Conservation (phyloP, 1,140 invertebrate genomes). For the Lepidotrigona ventralis region DNA sequence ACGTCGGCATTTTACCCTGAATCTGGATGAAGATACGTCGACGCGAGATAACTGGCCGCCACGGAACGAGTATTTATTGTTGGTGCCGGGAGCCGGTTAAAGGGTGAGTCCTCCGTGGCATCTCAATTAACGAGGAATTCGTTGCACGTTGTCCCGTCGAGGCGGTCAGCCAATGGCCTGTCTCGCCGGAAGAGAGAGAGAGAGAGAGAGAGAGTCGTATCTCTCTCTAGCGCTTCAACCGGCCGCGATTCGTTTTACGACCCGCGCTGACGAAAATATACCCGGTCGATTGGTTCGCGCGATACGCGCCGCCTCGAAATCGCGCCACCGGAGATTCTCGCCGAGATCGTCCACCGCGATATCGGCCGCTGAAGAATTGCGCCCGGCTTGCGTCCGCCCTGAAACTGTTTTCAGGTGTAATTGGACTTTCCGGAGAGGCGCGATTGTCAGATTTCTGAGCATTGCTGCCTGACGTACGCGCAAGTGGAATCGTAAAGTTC, state of each 20-base stretch:
- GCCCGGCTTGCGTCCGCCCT: background rate
- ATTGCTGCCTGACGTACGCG: background rate
- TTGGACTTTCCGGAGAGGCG: background rate
- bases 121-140: constrained; percentile 45
- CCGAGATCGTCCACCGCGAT: background rate
- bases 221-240: background rate
- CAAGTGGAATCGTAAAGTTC: background rate
- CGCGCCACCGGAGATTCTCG: background rate
- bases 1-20: constrained; percentile 11
- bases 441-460: background rate
- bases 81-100: constrained; percentile 8
- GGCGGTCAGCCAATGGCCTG: background rate
- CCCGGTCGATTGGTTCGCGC: constrained; percentile 10
- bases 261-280: background rate
- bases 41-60: constrained; percentile 13
- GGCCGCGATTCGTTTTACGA: background rate
- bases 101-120: constrained; percentile 5
- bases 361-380: background rate
- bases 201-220: background rate
- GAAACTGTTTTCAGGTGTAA: background rate
- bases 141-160: constrained; percentile 7
- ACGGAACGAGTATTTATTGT: constrained; percentile 38
- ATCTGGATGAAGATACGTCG: constrained; percentile 45
- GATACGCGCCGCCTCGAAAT: constrained; percentile 3
- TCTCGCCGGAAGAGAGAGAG: background rate